A percentile compares a stretch with the other conserved stretches of the same genome.
Conservation (phyloP, 92 coral and sea anemone species). For the Parazoanthus atlanticus region DNA sequence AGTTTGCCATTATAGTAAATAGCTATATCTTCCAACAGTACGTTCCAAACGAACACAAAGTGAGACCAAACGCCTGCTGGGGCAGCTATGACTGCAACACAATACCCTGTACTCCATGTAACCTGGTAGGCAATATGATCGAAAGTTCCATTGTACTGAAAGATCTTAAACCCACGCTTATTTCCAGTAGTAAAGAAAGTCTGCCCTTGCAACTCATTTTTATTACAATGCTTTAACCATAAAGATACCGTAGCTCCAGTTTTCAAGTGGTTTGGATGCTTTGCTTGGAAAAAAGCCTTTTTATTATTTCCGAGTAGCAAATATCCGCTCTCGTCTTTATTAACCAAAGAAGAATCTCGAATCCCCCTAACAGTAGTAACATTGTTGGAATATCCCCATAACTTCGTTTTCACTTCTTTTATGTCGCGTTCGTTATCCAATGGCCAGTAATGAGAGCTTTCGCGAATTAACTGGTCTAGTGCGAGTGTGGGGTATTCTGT, state of each 20-base stretch:
- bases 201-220: background rate
- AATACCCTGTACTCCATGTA: background rate
- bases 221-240: conserved; percentile 27
- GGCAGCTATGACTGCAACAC: conserved; percentile 4
- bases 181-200: conserved; percentile 19
- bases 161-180: background rate
- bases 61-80: conserved; percentile 37
- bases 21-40: background rate
- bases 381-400: conserved; percentile 33
- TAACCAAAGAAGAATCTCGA: conserved; percentile 6
- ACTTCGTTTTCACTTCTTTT: conserved; percentile 10
- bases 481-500: conserved; percentile 16
- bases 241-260: background rate
- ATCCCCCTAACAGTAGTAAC: conserved; percentile 12
- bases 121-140: conserved; percentile 9
- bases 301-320: background rate
- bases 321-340: background rate
- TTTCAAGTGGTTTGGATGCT: background rate
- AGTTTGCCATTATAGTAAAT: conserved; percentile 20
- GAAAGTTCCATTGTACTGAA: conserved; percentile 27
- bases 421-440: conserved; percentile 23
- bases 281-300: background rate
- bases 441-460: conserved; percentile 30
- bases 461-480: conserved; percentile 19
- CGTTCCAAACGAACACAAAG: background rate